A percentile compares a stretch with the other conserved stretches of the same genome.
These are phyloP conservation scores for Xestia xanthographa DNA, from an alignment of 2,888 invertebrate species.

Conservation along the genomic window DNA sequence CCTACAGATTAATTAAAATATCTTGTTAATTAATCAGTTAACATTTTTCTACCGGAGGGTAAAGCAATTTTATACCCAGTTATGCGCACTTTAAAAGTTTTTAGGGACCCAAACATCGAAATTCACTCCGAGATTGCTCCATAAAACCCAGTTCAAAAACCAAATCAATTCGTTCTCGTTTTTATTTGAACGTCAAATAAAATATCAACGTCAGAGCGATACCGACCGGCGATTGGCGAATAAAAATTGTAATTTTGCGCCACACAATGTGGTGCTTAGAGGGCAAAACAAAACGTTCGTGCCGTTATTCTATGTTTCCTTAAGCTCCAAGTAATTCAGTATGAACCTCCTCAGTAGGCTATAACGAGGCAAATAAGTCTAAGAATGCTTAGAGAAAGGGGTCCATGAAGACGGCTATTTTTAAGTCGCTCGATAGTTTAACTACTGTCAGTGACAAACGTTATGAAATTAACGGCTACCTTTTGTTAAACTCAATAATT, in stretches of 20 bases:
- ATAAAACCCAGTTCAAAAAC: slow-evolving; percentile 47
- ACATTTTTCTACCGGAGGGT: slow-evolving; percentile 10
- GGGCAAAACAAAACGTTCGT: slow-evolving; percentile 69
- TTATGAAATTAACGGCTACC: neutral
- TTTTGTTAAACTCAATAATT: neutral
- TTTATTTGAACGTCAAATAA: slow-evolving; percentile 56
- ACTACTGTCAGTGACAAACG: neutral
- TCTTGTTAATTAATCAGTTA: slow-evolving; percentile 41
- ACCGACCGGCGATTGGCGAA: slow-evolving; percentile 33
- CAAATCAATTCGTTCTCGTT: slow-evolving; percentile 44
- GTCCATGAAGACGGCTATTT: slow-evolving; percentile 57
- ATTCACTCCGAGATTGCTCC: slow-evolving; percentile 53
- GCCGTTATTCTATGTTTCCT: slow-evolving; percentile 71
- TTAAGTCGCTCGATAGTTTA: slow-evolving; percentile 38
- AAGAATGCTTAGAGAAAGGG: slow-evolving; percentile 70
- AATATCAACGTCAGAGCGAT: slow-evolving; percentile 41
- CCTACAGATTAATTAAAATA: slow-evolving; percentile 24
- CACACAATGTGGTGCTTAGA: slow-evolving; percentile 59
- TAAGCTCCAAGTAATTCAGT: slow-evolving; percentile 54
- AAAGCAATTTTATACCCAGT: slow-evolving; percentile 15
- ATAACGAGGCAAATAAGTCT: slow-evolving; percentile 73
- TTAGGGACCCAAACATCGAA: slow-evolving; percentile 47
- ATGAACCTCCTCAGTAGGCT: slow-evolving; percentile 69
- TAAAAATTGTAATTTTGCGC: slow-evolving; percentile 62
- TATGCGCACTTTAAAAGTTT: slow-evolving; percentile 26